Percentiles rank a stretch among this genome's conserved stretches.
phyloP scores from a whole-genome alignment of 2,797 vertebrate species.

The Hemibagrus guttatus region DNA sequence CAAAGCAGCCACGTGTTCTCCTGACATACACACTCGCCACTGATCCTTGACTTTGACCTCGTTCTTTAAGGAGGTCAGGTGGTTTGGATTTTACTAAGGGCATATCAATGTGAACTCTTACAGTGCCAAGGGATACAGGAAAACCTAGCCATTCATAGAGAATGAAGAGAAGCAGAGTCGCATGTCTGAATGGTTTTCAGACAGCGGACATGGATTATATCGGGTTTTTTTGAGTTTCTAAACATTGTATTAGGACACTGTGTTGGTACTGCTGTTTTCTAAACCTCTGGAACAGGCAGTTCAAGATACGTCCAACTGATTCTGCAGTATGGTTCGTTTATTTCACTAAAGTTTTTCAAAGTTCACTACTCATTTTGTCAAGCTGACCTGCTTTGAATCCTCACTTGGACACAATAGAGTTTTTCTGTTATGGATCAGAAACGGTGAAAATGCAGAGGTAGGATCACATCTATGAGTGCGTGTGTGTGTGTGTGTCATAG shows the following conservation, averaged over 20 bases:
- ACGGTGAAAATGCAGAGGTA: conserved; percentile 35
- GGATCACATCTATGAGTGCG: background rate
- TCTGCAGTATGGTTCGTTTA: background rate
- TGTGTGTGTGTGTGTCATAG: no score
- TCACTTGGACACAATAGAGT: background rate
- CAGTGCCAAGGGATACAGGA: background rate
- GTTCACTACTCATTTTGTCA: background rate
- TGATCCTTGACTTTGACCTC: background rate
- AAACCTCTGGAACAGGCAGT: background rate
- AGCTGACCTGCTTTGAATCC: conserved; percentile 18
- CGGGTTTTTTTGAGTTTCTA: background rate
- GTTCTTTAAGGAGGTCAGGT: background rate
- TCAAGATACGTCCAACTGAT: background rate
- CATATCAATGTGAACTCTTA: background rate
- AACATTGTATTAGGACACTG: background rate
- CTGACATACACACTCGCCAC: background rate
- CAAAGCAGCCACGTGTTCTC: background rate
- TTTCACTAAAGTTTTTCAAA: background rate
- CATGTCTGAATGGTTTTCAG: background rate
- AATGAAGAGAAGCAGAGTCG: background rate
- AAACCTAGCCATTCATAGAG: background rate
- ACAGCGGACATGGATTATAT: background rate
- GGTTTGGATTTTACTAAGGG: background rate
- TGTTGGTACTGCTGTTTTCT: background rate
- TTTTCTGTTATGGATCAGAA: background rate